phyloP scores from a whole-genome alignment of 2,797 vertebrate genomes.

The Jordanella pulchra region DNA sequence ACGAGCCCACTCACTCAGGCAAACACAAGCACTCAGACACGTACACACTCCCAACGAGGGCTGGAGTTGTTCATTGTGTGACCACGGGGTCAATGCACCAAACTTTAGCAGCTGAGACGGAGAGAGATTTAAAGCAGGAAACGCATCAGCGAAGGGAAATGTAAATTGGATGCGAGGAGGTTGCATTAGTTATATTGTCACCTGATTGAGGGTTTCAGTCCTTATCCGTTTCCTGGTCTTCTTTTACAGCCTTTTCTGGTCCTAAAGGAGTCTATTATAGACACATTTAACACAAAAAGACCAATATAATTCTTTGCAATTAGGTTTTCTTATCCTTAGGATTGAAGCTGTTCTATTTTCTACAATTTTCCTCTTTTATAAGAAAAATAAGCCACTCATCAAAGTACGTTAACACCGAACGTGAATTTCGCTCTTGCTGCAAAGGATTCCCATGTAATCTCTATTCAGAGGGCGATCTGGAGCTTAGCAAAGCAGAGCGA shows the following conservation, averaged over 20 bases:
- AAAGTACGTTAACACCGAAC: no score
- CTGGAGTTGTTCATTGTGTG: slow-evolving; percentile 75
- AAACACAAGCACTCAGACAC: slow-evolving; percentile 52
- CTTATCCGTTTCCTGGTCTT: not conserved
- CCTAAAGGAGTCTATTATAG: not conserved
- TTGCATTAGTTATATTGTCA: slow-evolving; percentile 5
- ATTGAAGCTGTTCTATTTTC: no score
- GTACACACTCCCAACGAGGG: slow-evolving; percentile 45
- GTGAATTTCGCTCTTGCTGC: no score
- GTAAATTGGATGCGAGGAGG: slow-evolving; percentile 21
- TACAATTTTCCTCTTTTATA: no score
- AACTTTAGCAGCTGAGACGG: slow-evolving; percentile 54
- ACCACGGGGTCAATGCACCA: slow-evolving; percentile 68
- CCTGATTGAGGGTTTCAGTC: slow-evolving; percentile 4
- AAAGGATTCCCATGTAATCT: no score
- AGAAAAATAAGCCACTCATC: no score
- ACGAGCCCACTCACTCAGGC: slow-evolving; percentile 38
- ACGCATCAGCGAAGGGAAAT: slow-evolving; percentile 1
- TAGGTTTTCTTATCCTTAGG: no score
- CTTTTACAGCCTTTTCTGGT: not conserved
- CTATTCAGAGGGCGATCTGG: no score
- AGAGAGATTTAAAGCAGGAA: slow-evolving; percentile 22
- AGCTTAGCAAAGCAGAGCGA: no score
- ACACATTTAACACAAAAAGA: no score
- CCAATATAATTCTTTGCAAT: no score